phyloP scores from a whole-genome alignment of 2,113 vertebrate species.

The Mobula hypostoma region DNA sequence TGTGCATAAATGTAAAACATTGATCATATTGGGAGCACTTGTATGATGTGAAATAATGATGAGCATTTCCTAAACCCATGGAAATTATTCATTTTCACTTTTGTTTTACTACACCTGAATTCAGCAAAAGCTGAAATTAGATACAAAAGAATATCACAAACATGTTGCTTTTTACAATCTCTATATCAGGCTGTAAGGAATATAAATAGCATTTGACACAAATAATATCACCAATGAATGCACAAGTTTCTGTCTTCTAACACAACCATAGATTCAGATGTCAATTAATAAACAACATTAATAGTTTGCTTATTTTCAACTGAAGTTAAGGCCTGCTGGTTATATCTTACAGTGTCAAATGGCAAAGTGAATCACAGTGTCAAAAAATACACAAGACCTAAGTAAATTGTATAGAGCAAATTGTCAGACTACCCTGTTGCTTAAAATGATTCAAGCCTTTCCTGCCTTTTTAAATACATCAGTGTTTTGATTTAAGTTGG shows the following conservation, averaged over 20 bases:
- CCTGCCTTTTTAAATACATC: background rate
- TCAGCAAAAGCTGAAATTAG: background rate
- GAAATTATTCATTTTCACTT: background rate
- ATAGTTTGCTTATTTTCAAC: background rate
- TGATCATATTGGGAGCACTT: background rate
- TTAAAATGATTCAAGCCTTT: background rate
- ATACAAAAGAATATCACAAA: background rate
- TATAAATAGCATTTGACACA: background rate
- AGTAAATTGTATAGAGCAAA: background rate
- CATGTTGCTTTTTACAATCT: background rate
- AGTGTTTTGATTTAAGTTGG: background rate
- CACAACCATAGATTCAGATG: background rate
- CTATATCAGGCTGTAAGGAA: background rate
- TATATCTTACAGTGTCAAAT: conserved; percentile 8
- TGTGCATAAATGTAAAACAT: background rate
- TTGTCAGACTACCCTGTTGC: background rate
- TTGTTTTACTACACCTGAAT: background rate
- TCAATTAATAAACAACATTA: background rate
- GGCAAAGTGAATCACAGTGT: background rate
- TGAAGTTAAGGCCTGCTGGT: conserved; percentile 3
- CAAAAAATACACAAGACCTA: background rate
- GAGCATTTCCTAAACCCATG: background rate
- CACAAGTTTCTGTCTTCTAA: conserved; percentile 11
- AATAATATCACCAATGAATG: background rate
- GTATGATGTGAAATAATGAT: background rate